Conservation (phyloP, 2,113 vertebrate genomes). For the Platanista minor region DNA sequence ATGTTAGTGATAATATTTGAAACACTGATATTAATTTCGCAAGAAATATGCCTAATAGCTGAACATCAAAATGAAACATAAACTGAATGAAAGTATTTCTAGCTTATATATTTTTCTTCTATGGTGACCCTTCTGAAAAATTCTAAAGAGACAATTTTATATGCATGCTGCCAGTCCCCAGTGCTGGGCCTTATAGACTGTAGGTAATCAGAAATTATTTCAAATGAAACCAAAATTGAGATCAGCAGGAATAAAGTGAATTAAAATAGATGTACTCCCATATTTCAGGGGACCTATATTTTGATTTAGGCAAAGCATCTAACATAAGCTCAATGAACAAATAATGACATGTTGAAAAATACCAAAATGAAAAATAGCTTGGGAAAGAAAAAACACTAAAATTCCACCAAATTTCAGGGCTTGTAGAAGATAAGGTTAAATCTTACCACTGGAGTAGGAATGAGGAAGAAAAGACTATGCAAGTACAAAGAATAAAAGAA, state of each 20-base stretch:
- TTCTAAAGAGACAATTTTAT: background rate
- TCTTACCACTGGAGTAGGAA: background rate
- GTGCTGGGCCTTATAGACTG: background rate
- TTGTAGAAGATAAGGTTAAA: background rate
- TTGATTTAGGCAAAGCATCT: conserved; percentile 12
- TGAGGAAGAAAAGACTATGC: background rate
- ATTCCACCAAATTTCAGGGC: background rate
- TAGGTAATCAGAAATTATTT: background rate
- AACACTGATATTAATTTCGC: background rate
- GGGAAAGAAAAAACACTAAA: background rate
- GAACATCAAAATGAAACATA: conserved; percentile 21
- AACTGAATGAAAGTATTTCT: background rate
- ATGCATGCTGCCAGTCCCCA: background rate
- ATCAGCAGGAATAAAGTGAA: background rate
- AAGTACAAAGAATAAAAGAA: background rate
- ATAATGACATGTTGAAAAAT: conserved; percentile 5
- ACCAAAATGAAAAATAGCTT: conserved; percentile 6
- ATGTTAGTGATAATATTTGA: background rate
- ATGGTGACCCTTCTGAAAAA: background rate
- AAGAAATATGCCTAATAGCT: background rate
- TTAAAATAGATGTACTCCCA: background rate
- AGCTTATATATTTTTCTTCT: background rate
- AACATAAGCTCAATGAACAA: conserved; percentile 1
- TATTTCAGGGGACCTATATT: background rate
- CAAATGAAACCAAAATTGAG: background rate